Base-by-base conservation (phyloP, 2,888 invertebrate genomes). In the Drosophila diplacantha region DNA sequence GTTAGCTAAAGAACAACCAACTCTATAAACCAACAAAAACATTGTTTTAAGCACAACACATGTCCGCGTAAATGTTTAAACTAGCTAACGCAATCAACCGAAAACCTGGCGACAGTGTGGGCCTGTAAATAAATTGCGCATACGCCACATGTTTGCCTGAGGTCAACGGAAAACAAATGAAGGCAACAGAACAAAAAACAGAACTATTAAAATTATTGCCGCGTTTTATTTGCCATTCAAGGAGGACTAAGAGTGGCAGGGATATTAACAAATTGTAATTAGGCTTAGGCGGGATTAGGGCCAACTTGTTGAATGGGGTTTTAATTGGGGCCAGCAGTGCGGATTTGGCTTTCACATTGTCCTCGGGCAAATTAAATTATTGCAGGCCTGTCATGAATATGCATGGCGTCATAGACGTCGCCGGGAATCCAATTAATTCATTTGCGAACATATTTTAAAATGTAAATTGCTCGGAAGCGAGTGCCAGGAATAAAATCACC, bases 51-150 rank as follows among this genome's bases (percentile, higher is more conserved):
- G 51, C 41, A 61, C 59, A 68, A 59, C 56, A 18, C 68, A 63
- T 70, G 63, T 14, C 18, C 1, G 29, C 18, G 3, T 73, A 75
- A 75, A 75, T 76, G 66, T 75, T 79, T 71, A 65, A 78, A 69
- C 69, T 73, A 66, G 39, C 69, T 66, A 64, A 68, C 60, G 63
- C 68, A 65, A 74, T 71, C 56, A 69, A 43, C 18, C 50, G 44
- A 57, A 56, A 56, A 26, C 14, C n/a, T 3, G 18, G 8, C 11
- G 22, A 39, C 47, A 47, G 35, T 43, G 59, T 58, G 57, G 43
- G 41, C 44, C 61, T 63, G 71, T 76, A 74, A 73, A 80, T 74
- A 75, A 74, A 77, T 80, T 74, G 80, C 81, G 72, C 74, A 76
- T 72, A 77, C 72, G 81, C 69, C 70, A 51, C 67, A 66, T 76